phyloP scores from a whole-genome alignment of 1,140 invertebrate species.

The Eciton burchellii region DNA sequence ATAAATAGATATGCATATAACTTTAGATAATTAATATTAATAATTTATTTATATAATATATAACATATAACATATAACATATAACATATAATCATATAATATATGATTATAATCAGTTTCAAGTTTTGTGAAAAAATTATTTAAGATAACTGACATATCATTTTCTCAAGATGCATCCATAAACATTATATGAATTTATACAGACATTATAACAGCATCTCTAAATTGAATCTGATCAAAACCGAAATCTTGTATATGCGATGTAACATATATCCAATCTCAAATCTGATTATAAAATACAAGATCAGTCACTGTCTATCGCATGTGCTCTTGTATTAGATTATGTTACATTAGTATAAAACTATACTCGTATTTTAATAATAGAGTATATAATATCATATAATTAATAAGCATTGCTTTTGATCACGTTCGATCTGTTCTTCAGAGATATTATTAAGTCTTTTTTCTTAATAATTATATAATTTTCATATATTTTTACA shows the following conservation, averaged over 20 bases:
- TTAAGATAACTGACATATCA: slow-evolving; percentile 17
- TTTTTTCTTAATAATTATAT: neutral
- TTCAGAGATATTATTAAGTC: slow-evolving; percentile 9
- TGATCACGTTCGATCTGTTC: slow-evolving; percentile 23
- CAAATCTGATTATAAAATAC: slow-evolving; percentile 76
- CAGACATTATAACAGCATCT: neutral
- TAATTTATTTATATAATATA: slow-evolving; percentile 83
- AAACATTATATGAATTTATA: neutral
- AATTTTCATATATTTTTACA: neutral
- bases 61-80: slow-evolving; percentile 82
- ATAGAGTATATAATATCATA: slow-evolving; percentile 80
- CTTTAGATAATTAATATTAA: slow-evolving; percentile 73
- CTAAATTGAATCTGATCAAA: neutral
- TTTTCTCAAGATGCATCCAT: slow-evolving; percentile 11
- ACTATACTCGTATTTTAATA: slow-evolving; percentile 71
- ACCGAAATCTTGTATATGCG: neutral
- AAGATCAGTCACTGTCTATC: slow-evolving; percentile 79
- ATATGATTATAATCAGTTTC: slow-evolving; percentile 66
- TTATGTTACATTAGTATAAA: slow-evolving; percentile 60
- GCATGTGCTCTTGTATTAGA: slow-evolving; percentile 15
- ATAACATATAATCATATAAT: too few relatives aligned
- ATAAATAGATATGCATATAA: slow-evolving; percentile 78
- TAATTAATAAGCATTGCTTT: slow-evolving; percentile 67
- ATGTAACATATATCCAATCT: slow-evolving; percentile 18
- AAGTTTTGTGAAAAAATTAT: neutral